These are phyloP conservation scores for Bergia puertoricense DNA, from an alignment of 92 coral and sea anemone genomes.

Conservation along the genomic window DNA sequence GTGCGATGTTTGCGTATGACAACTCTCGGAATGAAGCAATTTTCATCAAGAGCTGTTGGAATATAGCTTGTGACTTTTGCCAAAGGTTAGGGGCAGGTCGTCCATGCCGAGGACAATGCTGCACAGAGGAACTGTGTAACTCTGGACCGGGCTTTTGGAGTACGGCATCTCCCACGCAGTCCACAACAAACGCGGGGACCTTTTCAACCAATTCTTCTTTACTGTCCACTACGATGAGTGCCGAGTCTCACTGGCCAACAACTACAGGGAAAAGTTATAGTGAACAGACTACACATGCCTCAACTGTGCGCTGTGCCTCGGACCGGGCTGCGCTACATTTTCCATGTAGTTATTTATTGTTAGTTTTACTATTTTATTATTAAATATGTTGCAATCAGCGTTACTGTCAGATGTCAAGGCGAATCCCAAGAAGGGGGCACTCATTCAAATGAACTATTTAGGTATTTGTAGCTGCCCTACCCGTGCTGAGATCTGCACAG, in stretches of 20 bases:
- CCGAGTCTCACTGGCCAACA: neutral
- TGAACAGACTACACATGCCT: neutral
- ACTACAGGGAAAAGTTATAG: neutral
- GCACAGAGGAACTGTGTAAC: neutral
- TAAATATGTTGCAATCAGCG: neutral
- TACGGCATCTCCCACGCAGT: neutral
- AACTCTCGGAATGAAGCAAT: neutral
- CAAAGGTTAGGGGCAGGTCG: neutral
- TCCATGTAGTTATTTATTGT: neutral
- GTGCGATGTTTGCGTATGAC: neutral
- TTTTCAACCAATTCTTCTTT: neutral
- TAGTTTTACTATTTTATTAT: neutral
- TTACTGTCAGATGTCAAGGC: neutral
- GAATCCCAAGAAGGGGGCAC: neutral
- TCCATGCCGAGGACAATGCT: slow-evolving; percentile 4
- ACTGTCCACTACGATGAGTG: neutral
- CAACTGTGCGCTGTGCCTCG: neutral
- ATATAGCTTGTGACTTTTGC: neutral
- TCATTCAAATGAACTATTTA: no score
- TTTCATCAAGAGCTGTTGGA: neutral
- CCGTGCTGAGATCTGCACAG: no score
- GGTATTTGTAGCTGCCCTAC: no score
- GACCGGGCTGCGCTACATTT: neutral
- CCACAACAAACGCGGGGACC: neutral
- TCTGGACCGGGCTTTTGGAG: neutral